These are phyloP conservation scores for Thereva unica DNA, from an alignment of 2,888 invertebrate genomes.

Conservation along the genomic window DNA sequence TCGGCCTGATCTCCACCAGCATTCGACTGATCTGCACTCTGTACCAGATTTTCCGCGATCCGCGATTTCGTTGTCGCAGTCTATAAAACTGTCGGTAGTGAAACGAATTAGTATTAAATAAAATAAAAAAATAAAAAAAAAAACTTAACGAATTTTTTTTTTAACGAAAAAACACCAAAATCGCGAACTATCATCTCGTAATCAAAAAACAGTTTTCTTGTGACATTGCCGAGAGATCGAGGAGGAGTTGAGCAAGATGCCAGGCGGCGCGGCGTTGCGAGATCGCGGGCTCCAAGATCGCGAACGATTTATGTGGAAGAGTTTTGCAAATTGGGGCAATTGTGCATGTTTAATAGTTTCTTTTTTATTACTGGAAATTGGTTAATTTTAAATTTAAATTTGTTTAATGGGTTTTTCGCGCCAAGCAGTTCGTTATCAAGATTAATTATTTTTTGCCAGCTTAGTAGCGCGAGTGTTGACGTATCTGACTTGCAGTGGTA, in stretches of 20 bases:
- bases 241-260: conserved; percentile 24
- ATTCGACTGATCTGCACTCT: background rate
- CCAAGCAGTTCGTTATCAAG: too few species aligned
- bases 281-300: too few species aligned
- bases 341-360: too few species aligned
- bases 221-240: conserved; percentile 10
- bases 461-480: too few species aligned
- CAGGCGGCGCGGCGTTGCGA: conserved; percentile 6
- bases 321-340: too few species aligned
- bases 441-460: too few species aligned
- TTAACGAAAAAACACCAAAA: conserved; percentile 18
- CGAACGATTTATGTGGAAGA: too few species aligned
- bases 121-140: conserved; percentile 26
- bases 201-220: conserved; percentile 12
- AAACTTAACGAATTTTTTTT: conserved; percentile 1
- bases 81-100: conserved; percentile 21
- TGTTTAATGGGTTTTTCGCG: too few species aligned
- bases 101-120: background rate
- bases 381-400: too few species aligned
- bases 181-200: conserved; percentile 12
- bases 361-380: too few species aligned
- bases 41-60: conserved; percentile 1
- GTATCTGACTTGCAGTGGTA: too few species aligned
- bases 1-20: background rate
- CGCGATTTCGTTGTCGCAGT: conserved; percentile 14